These are phyloP conservation scores for Oxytorus armatus DNA, from an alignment of 2,888 invertebrate species.

Conservation along the genomic window DNA sequence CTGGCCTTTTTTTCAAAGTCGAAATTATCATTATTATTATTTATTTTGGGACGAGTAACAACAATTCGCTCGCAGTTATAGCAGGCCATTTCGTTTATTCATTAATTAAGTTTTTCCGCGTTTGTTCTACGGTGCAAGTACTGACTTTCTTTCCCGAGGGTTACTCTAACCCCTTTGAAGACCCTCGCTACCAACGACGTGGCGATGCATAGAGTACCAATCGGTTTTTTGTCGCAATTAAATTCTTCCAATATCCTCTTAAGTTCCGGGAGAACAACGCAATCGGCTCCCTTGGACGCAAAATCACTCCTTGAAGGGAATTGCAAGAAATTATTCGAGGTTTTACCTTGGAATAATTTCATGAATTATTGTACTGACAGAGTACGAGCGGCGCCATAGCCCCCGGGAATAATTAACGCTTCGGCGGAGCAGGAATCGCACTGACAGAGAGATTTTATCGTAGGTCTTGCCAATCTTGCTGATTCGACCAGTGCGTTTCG, in stretches of 20 bases:
- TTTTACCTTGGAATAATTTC: slow-evolving; percentile 9
- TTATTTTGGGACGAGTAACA: background rate
- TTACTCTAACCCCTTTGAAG: slow-evolving; percentile 81
- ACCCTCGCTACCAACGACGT: slow-evolving; percentile 85
- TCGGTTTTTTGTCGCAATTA: slow-evolving; percentile 85
- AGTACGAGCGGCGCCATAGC: slow-evolving; percentile 86
- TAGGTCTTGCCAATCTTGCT: slow-evolving; percentile 85
- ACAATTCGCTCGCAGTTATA: too few relatives aligned
- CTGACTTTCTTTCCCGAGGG: slow-evolving; percentile 82
- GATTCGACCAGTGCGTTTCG: slow-evolving; percentile 86
- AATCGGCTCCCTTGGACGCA: slow-evolving; percentile 84
- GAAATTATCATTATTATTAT: too few relatives aligned
- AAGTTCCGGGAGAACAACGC: slow-evolving; percentile 84
- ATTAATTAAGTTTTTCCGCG: background rate
- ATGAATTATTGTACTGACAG: slow-evolving; percentile 82
- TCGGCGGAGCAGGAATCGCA: slow-evolving; percentile 82
- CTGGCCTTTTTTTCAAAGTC: too few relatives aligned
- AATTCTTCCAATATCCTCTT: slow-evolving; percentile 85
- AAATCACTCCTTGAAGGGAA: slow-evolving; percentile 84
- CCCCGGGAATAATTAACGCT: slow-evolving; percentile 87
- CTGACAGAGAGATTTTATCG: slow-evolving; percentile 82
- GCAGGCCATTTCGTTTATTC: background rate
- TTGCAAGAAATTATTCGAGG: slow-evolving; percentile 13
- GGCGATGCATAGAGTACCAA: slow-evolving; percentile 86
- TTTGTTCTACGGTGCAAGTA: slow-evolving; percentile 4